A percentile compares a stretch with the other conserved stretches of the same genome.
phyloP scores from a whole-genome alignment of 2,113 vertebrate species.

The Mustelus asterias region DNA sequence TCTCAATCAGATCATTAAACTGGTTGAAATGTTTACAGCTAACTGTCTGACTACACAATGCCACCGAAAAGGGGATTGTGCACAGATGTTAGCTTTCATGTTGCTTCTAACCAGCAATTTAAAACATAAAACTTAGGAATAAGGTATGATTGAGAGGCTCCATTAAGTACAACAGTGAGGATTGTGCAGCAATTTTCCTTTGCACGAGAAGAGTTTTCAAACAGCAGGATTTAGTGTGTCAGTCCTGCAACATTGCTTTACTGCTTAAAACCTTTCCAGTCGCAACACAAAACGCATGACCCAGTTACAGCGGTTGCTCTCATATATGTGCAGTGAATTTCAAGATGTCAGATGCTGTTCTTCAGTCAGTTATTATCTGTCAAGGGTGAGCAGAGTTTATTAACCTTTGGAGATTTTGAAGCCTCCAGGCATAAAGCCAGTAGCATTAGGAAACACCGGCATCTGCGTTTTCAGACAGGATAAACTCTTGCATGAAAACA shows the following conservation, averaged over 20 bases:
- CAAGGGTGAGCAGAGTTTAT: not conserved
- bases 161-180: not conserved
- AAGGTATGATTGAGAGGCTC: not conserved
- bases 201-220: not conserved
- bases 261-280: not conserved
- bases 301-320: not conserved
- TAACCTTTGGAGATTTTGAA: not conserved
- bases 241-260: not conserved
- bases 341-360: not conserved
- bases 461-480: not conserved
- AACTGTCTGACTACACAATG: not conserved
- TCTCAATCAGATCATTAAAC: not conserved
- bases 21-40: not conserved
- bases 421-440: not conserved
- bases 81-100: not conserved
- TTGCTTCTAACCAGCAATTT: not conserved
- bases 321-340: slow-evolving; percentile 9
- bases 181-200: not conserved
- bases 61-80: not conserved
- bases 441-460: not conserved
- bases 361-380: not conserved
- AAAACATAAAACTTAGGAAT: not conserved
- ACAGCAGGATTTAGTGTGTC: not conserved
- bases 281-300: not conserved
- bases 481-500: not conserved